Conservation (phyloP, 2,888 invertebrate genomes). For the Heteromurus nitidus region DNA sequence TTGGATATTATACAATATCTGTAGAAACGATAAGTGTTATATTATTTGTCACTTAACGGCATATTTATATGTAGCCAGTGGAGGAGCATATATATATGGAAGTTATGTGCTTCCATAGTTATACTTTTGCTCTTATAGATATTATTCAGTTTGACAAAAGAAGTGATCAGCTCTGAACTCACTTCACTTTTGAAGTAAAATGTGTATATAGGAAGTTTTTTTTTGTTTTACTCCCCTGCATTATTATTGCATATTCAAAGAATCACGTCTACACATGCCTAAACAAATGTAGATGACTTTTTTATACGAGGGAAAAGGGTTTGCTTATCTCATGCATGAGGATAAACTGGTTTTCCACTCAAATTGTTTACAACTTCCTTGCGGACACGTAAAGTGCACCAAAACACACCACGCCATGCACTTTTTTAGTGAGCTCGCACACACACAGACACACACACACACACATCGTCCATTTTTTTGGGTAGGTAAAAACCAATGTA, state of each 20-base stretch:
- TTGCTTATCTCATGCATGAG: conserved; percentile 27
- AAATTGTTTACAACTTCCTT: conserved; percentile 64
- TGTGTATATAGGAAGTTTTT: conserved; percentile 52
- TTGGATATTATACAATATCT: not conserved
- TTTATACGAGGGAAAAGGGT: conserved; percentile 24
- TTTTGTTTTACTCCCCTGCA: not conserved
- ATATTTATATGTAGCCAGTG: no score
- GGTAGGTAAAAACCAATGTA: no score
- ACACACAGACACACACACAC: no score
- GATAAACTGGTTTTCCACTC: conserved; percentile 62
- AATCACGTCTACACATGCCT: conserved; percentile 49
- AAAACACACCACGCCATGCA: conserved; percentile 12
- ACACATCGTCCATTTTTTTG: no score
- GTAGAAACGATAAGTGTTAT: not conserved
- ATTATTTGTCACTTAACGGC: conserved; percentile 40
- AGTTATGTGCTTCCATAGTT: no score
- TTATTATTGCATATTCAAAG: conserved; percentile 34
- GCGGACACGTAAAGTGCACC: conserved; percentile 53
- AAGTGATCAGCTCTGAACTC: no score
- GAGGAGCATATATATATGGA: no score
- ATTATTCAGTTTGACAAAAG: no score
- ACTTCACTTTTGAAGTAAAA: no score
- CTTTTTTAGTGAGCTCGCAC: no score
- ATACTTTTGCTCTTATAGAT: no score
- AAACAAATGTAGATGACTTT: conserved; percentile 40